Conservation (phyloP, 2,113 vertebrate genomes). For the Australoheros scitulus region DNA sequence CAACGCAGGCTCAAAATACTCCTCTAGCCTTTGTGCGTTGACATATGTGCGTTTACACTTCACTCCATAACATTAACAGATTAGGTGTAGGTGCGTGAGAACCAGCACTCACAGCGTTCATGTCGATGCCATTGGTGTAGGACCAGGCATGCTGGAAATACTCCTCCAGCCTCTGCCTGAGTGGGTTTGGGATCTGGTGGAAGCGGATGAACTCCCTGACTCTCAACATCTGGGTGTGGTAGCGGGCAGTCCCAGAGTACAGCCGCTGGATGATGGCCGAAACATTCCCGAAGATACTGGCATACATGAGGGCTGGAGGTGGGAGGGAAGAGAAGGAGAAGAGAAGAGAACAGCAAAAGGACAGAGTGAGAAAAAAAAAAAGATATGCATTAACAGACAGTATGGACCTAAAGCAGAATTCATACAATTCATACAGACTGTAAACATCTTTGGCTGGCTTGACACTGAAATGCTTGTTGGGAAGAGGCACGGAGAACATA, state of each 20-base stretch:
- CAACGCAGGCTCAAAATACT: constrained; percentile 61
- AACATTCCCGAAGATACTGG: constrained; percentile 92
- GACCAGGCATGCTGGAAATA: constrained; percentile 91
- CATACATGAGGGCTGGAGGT: constrained; percentile 87
- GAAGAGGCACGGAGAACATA: background rate
- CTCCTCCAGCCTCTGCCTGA: constrained; percentile 86
- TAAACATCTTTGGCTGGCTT: background rate
- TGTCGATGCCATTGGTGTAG: constrained; percentile 90
- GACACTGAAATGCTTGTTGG: background rate
- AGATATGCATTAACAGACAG: background rate
- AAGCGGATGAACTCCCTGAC: constrained; percentile 88
- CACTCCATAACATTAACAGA: background rate
- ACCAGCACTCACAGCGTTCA: constrained; percentile 84
- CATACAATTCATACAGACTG: background rate
- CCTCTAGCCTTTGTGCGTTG: constrained; percentile 17
- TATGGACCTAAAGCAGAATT: background rate
- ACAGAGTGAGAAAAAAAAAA: background rate
- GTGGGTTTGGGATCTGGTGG: constrained; percentile 88
- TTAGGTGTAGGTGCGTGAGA: background rate
- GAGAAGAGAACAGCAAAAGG: background rate
- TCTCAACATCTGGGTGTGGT: constrained; percentile 90
- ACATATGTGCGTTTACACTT: constrained; percentile 34
- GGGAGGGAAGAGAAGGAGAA: background rate
- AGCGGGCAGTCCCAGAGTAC: constrained; percentile 88
- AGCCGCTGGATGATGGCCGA: constrained; percentile 91